These are phyloP conservation scores for Xenus cinereus DNA, from an alignment of 2,113 vertebrate species.

Conservation along the genomic window DNA sequence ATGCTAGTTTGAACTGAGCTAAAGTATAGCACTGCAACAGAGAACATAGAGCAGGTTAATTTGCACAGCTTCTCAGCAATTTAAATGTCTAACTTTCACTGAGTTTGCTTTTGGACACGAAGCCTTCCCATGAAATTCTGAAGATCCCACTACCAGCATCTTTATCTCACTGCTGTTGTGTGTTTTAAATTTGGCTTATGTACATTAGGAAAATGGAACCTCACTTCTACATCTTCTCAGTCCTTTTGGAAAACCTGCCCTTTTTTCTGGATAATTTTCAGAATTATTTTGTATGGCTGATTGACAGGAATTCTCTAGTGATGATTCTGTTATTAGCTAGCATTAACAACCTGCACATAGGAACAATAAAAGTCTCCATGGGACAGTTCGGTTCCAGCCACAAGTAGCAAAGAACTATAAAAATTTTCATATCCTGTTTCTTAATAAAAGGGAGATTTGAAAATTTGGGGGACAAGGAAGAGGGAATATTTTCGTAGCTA, in stretches of 20 bases:
- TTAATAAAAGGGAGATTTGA: background rate
- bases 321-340: background rate
- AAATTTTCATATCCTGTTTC: background rate
- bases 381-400: background rate
- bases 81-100: background rate
- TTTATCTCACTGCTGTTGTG: background rate
- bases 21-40: background rate
- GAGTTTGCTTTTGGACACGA: background rate
- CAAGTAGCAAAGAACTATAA: background rate
- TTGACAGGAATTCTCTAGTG: background rate
- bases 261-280: background rate
- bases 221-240: background rate
- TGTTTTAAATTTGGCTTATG: background rate
- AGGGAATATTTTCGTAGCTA: background rate
- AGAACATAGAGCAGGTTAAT: background rate
- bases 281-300: background rate
- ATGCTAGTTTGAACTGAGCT: background rate
- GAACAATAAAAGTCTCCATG: background rate
- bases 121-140: background rate
- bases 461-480: background rate
- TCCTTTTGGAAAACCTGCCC: background rate
- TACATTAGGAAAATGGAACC: background rate
- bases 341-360: background rate
- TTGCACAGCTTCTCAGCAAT: background rate
- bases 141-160: background rate